Percentiles rank a stretch among this genome's conserved stretches.
Conservation (phyloP, 2,888 invertebrate genomes). For the Lepidocyrtoides sp. region DNA sequence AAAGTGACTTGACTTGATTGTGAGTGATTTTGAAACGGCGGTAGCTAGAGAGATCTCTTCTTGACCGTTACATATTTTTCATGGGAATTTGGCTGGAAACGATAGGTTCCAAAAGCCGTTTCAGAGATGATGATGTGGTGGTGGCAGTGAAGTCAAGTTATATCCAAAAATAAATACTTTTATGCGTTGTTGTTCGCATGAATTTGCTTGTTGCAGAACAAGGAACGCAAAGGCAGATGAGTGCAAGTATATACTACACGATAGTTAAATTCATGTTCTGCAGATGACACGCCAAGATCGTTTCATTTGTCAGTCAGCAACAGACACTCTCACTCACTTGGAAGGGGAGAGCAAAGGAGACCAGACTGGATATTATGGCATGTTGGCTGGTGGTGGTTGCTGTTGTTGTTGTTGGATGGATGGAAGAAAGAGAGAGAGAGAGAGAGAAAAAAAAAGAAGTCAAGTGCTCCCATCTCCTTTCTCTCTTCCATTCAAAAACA, state of each 20-base stretch:
- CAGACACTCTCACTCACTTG: conserved; percentile 63
- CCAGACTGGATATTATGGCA: conserved; percentile 34
- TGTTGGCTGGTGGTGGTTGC: background rate
- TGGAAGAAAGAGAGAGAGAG: background rate
- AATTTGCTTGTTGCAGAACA: conserved; percentile 23
- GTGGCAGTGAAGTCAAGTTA: background rate
- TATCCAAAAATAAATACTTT: conserved; percentile 8
- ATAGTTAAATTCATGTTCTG: conserved; percentile 55
- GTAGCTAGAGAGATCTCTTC: conserved; percentile 2
- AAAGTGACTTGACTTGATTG: conserved; percentile 27
- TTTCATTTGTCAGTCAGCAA: conserved; percentile 80
- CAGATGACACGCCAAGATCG: conserved; percentile 72
- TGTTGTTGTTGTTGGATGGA: conserved; percentile 44
- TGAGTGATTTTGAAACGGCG: conserved; percentile 35
- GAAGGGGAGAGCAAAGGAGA: conserved; percentile 4
- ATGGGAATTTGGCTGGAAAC: background rate
- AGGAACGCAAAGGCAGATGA: background rate
- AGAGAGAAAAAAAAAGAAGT: conserved; percentile 29
- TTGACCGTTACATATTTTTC: conserved; percentile 37
- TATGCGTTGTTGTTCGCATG: background rate
- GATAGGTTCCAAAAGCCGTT: background rate
- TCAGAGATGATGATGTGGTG: background rate
- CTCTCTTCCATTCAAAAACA: conserved; percentile 34
- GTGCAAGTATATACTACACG: background rate
- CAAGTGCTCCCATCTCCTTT: conserved; percentile 47